Evolutionary conservation across 2,888 invertebrate genomes (phyloP), one percentile per base, ranked within the genome.

Genomic region (Orthosia gothica): DNA sequence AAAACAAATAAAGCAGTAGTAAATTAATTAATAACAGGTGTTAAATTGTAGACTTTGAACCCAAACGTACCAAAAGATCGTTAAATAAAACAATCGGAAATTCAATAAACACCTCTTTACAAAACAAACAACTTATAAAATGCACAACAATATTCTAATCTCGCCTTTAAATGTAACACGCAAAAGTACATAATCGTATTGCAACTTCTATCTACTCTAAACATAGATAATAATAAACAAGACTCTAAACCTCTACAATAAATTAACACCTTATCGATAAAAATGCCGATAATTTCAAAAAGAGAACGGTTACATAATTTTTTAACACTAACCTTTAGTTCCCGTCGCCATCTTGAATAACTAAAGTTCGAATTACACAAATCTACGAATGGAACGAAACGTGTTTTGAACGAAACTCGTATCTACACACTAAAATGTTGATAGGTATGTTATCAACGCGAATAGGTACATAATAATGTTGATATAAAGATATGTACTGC

Each of bases 261-360:
- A 26, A 54, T 58, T 23, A 72, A 52, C 50, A 57, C 2, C 7
- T 23, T 57, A 64, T 49, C 59, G 20, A 66, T 61, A 32, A 50
- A 61, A 50, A 64, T 64, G 68, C 49, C 59, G 20, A 61, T 64
- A 64, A 58, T 15, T 47, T 13, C 16, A 52, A 45, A 49, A 26
- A n/a, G 61, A 40, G 15, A 16, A 16, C n/a, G 4, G 52, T 67
- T 47, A 55, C 40, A 18, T 74, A 64, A 65, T 55, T 47, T 54
- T 52, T 15, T 32, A 45, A 74, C 73, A 74, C 91, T 83, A 64
- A 92, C 92, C 92, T 93, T 91, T 92, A 66, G 75, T 82, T 67
- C 79, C 61, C 26, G 86, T 40, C 68, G 89, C 88, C 91, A 91
- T 90, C 11, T 79, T 84, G 58, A 18, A 77, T 20, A n/a, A 13